Evolutionary conservation across 2,113 vertebrate species (phyloP).

Genomic region (Rhinopomastus cyanomelas): DNA sequence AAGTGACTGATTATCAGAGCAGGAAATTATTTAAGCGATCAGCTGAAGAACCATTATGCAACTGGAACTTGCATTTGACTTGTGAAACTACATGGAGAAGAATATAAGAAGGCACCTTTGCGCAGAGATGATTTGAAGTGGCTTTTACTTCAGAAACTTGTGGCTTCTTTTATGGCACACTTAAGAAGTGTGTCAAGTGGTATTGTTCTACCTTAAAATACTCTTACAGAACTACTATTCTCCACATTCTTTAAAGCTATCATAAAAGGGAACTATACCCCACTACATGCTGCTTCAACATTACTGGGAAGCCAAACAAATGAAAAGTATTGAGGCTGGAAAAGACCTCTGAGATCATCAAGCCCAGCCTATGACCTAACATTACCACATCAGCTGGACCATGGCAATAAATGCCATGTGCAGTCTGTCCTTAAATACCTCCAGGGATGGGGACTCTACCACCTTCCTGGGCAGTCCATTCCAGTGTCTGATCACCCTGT

Average conservation of each 20-base stretch:
- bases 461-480: no score
- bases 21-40: neutral
- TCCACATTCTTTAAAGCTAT: neutral
- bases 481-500: no score
- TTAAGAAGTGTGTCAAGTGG: neutral
- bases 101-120: conserved; percentile 41
- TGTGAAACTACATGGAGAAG: conserved; percentile 70
- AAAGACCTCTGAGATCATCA: no score
- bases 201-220: conserved; percentile 15
- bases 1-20: neutral
- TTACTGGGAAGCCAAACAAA: neutral
- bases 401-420: no score
- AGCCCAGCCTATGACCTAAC: no score
- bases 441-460: no score
- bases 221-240: conserved; percentile 8
- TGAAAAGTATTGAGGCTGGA: no score
- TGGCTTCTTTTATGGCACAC: conserved; percentile 72
- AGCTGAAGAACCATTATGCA: neutral
- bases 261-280: neutral
- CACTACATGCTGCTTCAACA: neutral
- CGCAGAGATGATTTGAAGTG: conserved; percentile 74
- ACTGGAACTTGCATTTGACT: conserved; percentile 35
- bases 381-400: no score
- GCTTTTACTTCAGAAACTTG: conserved; percentile 75
- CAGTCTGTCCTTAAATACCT: no score